Evolutionary conservation across 2,113 vertebrate genomes (phyloP).

Genomic region (Emydura subglobosa): DNA sequence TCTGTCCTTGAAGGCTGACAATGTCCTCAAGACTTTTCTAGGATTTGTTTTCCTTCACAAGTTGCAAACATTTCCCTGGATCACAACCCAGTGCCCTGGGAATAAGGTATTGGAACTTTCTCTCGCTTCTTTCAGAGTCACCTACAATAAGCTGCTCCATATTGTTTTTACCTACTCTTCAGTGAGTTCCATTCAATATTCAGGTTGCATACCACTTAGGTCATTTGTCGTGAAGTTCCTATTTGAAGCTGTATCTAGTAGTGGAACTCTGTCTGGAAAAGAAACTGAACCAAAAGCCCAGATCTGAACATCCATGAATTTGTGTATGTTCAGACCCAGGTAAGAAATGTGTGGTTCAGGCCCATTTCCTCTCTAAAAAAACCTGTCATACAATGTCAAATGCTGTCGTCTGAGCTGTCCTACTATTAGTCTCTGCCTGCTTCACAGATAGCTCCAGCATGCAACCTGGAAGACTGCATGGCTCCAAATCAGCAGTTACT

Average conservation of each 20-base stretch:
- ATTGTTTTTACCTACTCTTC: not conserved
- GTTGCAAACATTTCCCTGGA: not conserved
- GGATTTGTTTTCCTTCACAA: not conserved
- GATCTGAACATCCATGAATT: not conserved
- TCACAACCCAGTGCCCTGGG: not conserved
- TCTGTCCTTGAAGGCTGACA: not conserved
- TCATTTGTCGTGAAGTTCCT: not conserved
- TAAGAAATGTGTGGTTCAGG: not conserved
- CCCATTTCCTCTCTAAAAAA: not conserved
- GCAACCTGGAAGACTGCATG: not conserved
- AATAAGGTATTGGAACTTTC: not conserved
- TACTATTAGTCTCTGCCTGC: not conserved
- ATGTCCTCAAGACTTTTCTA: not conserved
- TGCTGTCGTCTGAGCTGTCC: not conserved
- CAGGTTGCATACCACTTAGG: not conserved
- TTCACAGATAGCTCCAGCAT: not conserved
- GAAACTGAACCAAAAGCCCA: not conserved
- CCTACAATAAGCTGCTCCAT: not conserved
- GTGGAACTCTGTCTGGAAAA: not conserved
- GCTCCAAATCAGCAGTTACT: not conserved
- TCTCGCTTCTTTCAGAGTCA: not conserved
- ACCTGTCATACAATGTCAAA: not conserved
- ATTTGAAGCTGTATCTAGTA: not conserved
- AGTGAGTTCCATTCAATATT: not conserved
- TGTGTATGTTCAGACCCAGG: not conserved